Evolutionary conservation across 2,888 invertebrate genomes (phyloP).

Genomic region (Carpatolechia fugitivella): DNA sequence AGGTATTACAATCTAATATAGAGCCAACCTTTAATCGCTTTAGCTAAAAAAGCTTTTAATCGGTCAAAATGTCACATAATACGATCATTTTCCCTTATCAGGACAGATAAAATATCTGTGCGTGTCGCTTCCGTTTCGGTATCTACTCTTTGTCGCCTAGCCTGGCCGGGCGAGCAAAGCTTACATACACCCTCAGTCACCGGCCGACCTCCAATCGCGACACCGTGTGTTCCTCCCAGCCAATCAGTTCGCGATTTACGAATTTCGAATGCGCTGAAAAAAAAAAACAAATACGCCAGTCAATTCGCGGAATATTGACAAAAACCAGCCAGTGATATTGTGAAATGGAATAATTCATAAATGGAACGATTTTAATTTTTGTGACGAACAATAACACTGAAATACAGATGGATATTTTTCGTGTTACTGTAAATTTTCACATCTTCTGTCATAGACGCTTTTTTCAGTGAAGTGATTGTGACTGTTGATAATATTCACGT

Average conservation of each 20-base stretch:
- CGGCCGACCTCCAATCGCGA: constrained; percentile 44
- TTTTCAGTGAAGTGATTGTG: constrained; percentile 24
- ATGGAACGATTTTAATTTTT: constrained; percentile 4
- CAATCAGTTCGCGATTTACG: constrained; percentile 34
- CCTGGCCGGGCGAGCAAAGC: constrained; percentile 69
- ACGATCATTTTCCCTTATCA: background rate
- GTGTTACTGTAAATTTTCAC: constrained; percentile 28
- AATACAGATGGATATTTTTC: constrained; percentile 21
- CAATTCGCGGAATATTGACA: constrained; percentile 5
- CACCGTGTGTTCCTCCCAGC: constrained; percentile 16
- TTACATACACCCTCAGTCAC: constrained; percentile 68
- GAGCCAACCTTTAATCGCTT: too few relatives aligned
- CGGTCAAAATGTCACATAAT: too few relatives aligned
- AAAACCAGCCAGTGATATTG: constrained; percentile 3
- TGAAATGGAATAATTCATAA: constrained; percentile 8
- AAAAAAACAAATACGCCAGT: constrained; percentile 24
- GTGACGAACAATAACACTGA: constrained; percentile 9
- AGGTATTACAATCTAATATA: background rate
- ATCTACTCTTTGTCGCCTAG: constrained; percentile 55
- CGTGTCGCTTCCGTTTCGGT: constrained; percentile 23
- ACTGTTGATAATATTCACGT: constrained; percentile 18
- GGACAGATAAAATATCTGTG: background rate
- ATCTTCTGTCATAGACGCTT: constrained; percentile 26
- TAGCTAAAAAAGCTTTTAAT: too few relatives aligned
- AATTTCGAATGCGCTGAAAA: constrained; percentile 42